A percentile compares a stretch with the other conserved stretches of the same genome.
phyloP scores from a whole-genome alignment of 2,113 vertebrate species.

The Mustela lutreola region DNA sequence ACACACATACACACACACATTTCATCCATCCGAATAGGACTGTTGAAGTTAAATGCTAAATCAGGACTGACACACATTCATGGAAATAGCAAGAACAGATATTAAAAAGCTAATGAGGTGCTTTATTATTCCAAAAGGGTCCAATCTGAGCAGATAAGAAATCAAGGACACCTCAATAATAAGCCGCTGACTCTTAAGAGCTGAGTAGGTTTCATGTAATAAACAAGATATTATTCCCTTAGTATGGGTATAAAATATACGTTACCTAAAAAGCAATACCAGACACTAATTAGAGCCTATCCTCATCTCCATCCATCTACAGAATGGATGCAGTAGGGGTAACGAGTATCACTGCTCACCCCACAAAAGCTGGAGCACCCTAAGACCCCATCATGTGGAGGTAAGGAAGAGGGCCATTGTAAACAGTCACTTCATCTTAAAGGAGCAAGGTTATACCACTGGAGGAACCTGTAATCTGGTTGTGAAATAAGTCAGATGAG shows the following conservation, averaged over 20 bases:
- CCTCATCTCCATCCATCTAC: neutral
- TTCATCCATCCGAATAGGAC: neutral
- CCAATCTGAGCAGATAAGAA: neutral
- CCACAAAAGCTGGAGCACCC: neutral
- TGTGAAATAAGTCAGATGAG: neutral
- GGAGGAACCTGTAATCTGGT: neutral
- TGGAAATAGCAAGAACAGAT: neutral
- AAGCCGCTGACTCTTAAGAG: neutral
- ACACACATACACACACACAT: neutral
- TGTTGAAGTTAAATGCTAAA: neutral
- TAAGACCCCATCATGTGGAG: neutral
- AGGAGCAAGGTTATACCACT: neutral
- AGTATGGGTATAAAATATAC: neutral
- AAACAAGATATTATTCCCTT: neutral
- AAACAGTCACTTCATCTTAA: neutral
- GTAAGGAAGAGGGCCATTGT: fast-evolving
- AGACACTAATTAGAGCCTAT: neutral
- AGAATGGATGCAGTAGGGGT: neutral
- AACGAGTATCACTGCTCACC: neutral
- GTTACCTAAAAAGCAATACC: neutral
- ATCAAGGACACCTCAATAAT: neutral
- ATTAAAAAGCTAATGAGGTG: conserved; percentile 25
- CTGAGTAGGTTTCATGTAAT: neutral
- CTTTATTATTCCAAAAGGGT: neutral
- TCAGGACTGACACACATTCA: conserved; percentile 6